These are phyloP conservation scores for Rutpela maculata DNA, from an alignment of 2,888 invertebrate species.

Conservation along the genomic window DNA sequence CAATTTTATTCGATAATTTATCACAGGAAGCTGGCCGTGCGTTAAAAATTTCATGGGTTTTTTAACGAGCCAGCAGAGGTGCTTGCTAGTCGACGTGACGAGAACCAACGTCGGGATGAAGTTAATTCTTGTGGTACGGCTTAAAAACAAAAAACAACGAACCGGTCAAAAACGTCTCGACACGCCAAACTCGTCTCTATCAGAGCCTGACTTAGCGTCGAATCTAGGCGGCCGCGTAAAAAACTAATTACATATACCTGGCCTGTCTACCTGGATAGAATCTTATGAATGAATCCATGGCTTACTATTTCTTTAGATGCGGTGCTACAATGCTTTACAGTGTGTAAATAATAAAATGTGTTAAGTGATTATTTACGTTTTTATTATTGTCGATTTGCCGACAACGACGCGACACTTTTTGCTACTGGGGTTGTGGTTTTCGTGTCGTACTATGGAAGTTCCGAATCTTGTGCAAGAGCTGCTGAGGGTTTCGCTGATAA, in stretches of 20 bases:
- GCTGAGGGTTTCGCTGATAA: constrained; percentile 64
- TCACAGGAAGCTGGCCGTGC: constrained; percentile 46
- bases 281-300: constrained; percentile 72
- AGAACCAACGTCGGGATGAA: constrained; percentile 47
- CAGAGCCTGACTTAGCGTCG: constrained; percentile 52
- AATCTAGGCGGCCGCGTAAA: constrained; percentile 54
- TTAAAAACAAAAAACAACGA: constrained; percentile 64
- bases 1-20: constrained; percentile 48
- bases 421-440: constrained; percentile 24
- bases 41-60: constrained; percentile 30
- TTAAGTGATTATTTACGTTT: constrained; percentile 44
- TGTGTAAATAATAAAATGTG: constrained; percentile 55
- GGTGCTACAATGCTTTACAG: constrained; percentile 61
- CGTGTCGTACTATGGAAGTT: constrained; percentile 65
- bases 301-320: constrained; percentile 68
- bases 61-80: constrained; percentile 37
- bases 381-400: constrained; percentile 40
- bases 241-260: constrained; percentile 73
- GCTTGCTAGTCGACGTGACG: constrained; percentile 47
- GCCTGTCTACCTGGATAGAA: constrained; percentile 69
- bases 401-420: constrained; percentile 17
- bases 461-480: constrained; percentile 66
- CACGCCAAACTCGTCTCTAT: constrained; percentile 62
- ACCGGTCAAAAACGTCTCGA: constrained; percentile 67
- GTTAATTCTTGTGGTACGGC: constrained; percentile 57